A percentile compares a stretch with the other conserved stretches of the same genome.
These are phyloP conservation scores for Colletes gigas DNA, from an alignment of 1,140 invertebrate species.

Conservation along the genomic window DNA sequence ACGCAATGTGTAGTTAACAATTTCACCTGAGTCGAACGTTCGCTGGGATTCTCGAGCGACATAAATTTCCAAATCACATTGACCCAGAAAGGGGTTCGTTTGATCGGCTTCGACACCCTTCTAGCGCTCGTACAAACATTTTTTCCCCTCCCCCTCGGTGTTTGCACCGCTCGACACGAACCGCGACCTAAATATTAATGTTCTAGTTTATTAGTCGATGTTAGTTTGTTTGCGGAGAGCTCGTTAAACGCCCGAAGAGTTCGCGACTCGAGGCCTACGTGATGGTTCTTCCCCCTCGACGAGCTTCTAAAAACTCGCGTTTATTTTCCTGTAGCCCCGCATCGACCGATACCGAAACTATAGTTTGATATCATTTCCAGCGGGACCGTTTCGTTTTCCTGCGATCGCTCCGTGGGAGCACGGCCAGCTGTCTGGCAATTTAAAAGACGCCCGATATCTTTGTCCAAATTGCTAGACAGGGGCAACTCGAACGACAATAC, in stretches of 20 bases:
- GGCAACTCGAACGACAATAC: neutral
- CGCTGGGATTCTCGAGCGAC: neutral
- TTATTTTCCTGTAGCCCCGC: too few relatives aligned
- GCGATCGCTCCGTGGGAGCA: neutral
- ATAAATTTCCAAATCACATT: conserved; percentile 37
- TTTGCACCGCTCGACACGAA: neutral
- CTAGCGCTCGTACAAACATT: neutral
- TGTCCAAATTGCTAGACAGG: neutral
- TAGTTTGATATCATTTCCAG: neutral
- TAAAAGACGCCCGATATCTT: conserved; percentile 6
- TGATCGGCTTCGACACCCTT: conserved; percentile 11
- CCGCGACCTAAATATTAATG: conserved; percentile 29
- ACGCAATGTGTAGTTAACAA: conserved; percentile 7
- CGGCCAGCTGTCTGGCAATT: neutral
- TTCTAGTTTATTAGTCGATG: conserved; percentile 14
- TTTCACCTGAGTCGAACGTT: conserved; percentile 9
- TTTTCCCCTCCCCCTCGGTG: neutral
- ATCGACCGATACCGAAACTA: neutral
- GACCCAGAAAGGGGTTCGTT: conserved; percentile 34
- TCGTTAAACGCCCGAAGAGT: conserved; percentile 3
- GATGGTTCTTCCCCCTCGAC: neutral
- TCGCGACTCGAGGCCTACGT: neutral
- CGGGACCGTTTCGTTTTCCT: neutral
- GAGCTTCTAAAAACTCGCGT: too few relatives aligned
- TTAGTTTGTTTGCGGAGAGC: neutral